Evolutionary conservation across 2,113 vertebrate species (phyloP), one percentile per base, ranked within the genome.

Genomic region (Silurus glanis): DNA sequence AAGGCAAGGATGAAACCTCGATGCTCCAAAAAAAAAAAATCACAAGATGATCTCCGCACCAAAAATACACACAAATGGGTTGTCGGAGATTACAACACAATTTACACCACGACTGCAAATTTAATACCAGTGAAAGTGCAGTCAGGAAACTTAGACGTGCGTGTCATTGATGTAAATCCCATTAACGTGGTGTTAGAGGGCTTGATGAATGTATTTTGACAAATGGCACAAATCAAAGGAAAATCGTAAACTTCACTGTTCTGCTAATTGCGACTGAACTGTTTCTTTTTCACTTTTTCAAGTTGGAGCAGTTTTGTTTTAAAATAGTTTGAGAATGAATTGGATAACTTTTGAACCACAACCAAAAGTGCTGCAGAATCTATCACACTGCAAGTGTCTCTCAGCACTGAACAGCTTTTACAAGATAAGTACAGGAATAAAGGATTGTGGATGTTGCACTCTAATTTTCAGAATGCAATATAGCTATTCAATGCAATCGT

Each of bases 1-100:
- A 92, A 58, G 53, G 49, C 23, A 75, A 37, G 19, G 58, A 91
- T 91, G 91, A 90, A 93, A 91, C 59, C 49, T 64, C 59, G 76
- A 82, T 58, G 51, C 79, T 74, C 19, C 37, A 10, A 64, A 37
- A 37, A 37, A 37, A 37, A 37, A 37, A 37, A 76, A 78, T 58
- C 64, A 81, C 58, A 47, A 37, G 75, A 51, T 3, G 76, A 25
- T 45, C 23, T 28, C 21, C 4, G 19, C 59, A 84, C 13, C 28
- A 59, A 37, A 83, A 37, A 62, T 56, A 45, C 28, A 16, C 64
- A 83, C 49, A 87, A 86, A 67, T 25, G 45, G 23, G 37, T 79
- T 55, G 58, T 79, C 49, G 67, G 83, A 86, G 51, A 81, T 49
- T 49, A 66, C 85, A 81, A 5, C 79, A 49, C 78, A 86, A 61